Percentiles rank a stretch among this genome's conserved stretches.
phyloP scores from a whole-genome alignment of 2,888 invertebrate genomes.

The Noctuana brunneofusca region DNA sequence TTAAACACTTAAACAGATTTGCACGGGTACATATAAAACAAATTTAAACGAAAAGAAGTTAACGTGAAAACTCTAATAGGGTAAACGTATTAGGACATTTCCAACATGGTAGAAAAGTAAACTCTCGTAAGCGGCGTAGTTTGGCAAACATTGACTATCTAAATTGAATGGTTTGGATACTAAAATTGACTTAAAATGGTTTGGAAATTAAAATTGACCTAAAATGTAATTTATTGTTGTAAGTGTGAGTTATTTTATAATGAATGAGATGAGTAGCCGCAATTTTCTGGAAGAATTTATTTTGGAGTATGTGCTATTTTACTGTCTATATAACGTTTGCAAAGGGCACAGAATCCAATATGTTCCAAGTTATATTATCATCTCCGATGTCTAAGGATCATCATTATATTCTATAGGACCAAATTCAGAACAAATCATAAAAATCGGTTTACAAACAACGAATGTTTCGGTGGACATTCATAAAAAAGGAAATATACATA shows the following conservation, averaged over 20 bases:
- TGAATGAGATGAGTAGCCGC: too few species aligned
- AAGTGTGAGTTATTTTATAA: not conserved
- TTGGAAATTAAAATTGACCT: constrained; percentile 3
- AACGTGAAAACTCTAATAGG: constrained; percentile 6
- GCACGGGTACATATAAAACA: constrained; percentile 4
- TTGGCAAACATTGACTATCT: constrained; percentile 26
- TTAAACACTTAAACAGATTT: not conserved
- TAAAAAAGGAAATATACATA: too few species aligned
- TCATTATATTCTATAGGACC: too few species aligned
- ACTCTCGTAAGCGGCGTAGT: constrained; percentile 23
- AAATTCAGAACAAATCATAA: too few species aligned
- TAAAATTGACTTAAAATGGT: constrained; percentile 5
- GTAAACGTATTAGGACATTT: constrained; percentile 16
- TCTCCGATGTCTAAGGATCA: too few species aligned
- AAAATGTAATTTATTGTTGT: constrained; percentile 29
- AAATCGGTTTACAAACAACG: too few species aligned
- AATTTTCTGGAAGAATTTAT: too few species aligned
- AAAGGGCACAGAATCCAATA: too few species aligned
- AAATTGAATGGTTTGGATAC: constrained; percentile 16
- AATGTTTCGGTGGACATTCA: too few species aligned
- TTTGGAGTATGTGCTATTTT: too few species aligned
- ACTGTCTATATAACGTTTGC: too few species aligned
- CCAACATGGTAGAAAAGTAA: constrained; percentile 23
- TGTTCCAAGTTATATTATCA: too few species aligned
- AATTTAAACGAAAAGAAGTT: constrained; percentile 12